Conservation (phyloP, 1,140 invertebrate genomes). For the Philaenus spumarius region DNA sequence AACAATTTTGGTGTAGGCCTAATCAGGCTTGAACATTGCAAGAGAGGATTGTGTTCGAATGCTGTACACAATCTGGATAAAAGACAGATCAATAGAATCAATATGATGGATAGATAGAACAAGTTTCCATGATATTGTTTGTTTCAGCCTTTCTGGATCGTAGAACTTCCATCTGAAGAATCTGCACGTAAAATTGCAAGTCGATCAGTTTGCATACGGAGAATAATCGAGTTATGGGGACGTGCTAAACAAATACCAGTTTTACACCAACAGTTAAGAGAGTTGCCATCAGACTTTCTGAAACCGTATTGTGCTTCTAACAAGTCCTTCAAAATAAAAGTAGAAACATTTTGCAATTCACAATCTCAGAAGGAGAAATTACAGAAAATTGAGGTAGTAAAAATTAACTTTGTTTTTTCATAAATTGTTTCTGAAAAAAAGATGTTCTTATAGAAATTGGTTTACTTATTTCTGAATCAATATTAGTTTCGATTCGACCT, state of each 20-base stretch:
- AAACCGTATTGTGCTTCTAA: slow-evolving; percentile 45
- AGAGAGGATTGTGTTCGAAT: too few species aligned
- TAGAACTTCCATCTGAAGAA: slow-evolving; percentile 58
- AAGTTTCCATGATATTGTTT: too few species aligned
- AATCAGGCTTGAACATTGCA: too few species aligned
- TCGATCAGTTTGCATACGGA: slow-evolving; percentile 67
- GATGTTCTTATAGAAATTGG: too few species aligned
- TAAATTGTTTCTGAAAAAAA: too few species aligned
- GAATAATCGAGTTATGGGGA: slow-evolving; percentile 72
- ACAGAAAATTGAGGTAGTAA: slow-evolving; percentile 71
- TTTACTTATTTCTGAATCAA: too few species aligned
- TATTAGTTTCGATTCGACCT: too few species aligned
- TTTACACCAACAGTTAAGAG: slow-evolving; percentile 57
- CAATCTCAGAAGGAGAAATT: slow-evolving; percentile 71
- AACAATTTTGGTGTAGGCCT: too few species aligned
- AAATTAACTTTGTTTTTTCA: too few species aligned
- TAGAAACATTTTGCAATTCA: slow-evolving; percentile 84
- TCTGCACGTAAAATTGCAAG: slow-evolving; percentile 57
- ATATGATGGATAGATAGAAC: too few species aligned
- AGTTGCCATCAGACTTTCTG: slow-evolving; percentile 46
- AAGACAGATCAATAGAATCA: too few species aligned
- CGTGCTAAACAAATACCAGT: slow-evolving; percentile 47
- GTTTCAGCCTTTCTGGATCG: slow-evolving; percentile 69
- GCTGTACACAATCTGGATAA: too few species aligned
- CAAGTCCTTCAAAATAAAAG: slow-evolving; percentile 70